Percentiles rank a stretch among this genome's conserved stretches.
phyloP scores from a whole-genome alignment of 2,888 invertebrate genomes.

The Melieria picta region DNA sequence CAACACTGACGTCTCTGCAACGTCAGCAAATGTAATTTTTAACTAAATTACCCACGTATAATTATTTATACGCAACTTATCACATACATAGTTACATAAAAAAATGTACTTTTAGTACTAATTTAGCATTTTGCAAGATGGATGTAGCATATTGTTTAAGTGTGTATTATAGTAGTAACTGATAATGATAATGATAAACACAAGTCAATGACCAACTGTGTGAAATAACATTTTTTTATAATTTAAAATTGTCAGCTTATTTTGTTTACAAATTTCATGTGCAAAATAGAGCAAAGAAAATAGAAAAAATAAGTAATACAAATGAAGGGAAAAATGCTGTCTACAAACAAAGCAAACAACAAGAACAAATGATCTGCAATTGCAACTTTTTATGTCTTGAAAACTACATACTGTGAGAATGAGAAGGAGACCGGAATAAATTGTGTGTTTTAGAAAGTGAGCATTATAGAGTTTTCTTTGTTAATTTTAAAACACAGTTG shows the following conservation, averaged over 20 bases:
- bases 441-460: slow-evolving; percentile 21
- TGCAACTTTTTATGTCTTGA: slow-evolving; percentile 12
- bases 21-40: background rate
- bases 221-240: no score
- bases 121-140: background rate
- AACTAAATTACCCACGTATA: background rate
- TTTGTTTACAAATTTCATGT: no score
- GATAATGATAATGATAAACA: background rate
- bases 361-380: background rate
- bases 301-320: no score
- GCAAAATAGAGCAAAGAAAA: no score
- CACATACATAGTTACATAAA: background rate
- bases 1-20: background rate
- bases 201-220: no score
- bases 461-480: no score
- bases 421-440: slow-evolving; percentile 10
- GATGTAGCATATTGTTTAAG: background rate
- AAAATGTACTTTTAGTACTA: background rate
- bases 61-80: background rate
- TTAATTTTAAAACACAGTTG: no score
- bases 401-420: background rate
- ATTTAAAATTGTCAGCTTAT: no score
- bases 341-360: no score
- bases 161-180: background rate
- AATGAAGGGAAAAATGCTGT: no score